Evolutionary conservation across 2,797 vertebrate species (phyloP).

Genomic region (Takifugu rubripes): DNA sequence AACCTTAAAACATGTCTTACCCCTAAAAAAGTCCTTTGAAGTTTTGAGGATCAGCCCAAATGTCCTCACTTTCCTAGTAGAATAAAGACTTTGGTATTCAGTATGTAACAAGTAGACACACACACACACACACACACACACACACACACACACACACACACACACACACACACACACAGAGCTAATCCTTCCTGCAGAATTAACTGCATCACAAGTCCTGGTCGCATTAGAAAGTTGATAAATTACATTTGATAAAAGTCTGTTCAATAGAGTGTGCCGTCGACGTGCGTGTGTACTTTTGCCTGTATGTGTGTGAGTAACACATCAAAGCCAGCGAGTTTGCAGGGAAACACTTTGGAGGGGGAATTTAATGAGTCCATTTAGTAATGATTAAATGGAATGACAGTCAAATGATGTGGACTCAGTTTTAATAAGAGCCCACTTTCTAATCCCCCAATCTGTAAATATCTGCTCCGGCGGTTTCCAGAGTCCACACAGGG

Average conservation of each 20-base stretch:
- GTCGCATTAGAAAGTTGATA: conserved; percentile 48
- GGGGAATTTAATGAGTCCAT: conserved; percentile 51
- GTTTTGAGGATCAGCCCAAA: too few species aligned
- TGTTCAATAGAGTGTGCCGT: conserved; percentile 39
- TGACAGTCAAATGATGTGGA: conserved; percentile 49
- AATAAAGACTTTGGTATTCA: too few species aligned
- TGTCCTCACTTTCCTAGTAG: too few species aligned
- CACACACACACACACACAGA: conserved; percentile 1
- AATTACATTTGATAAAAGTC: conserved; percentile 55
- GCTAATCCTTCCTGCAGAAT: conserved; percentile 46
- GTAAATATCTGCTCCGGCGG: conserved; percentile 45
- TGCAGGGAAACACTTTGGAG: conserved; percentile 45
- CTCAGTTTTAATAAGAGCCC: conserved; percentile 39
- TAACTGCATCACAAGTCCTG: conserved; percentile 43
- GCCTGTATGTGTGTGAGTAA: neutral
- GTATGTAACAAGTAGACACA: too few species aligned
- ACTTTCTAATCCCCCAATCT: conserved; percentile 51
- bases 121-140: too few species aligned
- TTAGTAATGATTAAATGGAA: conserved; percentile 52
- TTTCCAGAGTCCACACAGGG: conserved; percentile 28
- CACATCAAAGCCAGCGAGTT: conserved; percentile 33
- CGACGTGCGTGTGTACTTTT: conserved; percentile 11
- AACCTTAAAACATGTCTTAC: too few species aligned
- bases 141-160: conserved; percentile 4
- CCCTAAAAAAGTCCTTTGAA: too few species aligned